Conservation (phyloP, 2,888 invertebrate genomes). For the Hypomecis atomaria region DNA sequence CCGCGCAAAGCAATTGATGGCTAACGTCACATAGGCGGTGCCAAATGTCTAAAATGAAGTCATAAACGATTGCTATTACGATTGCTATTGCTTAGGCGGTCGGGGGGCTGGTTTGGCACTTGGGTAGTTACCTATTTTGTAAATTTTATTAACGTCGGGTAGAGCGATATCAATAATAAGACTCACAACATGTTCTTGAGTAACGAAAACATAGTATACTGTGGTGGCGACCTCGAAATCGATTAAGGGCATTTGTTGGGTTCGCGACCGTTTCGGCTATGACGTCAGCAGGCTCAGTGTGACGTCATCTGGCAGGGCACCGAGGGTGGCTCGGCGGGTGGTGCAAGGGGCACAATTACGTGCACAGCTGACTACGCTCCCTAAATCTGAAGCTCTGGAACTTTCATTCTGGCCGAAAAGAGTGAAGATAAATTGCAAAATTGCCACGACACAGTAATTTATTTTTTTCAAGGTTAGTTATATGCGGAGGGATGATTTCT, state of each 20-base stretch:
- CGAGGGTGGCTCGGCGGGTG: conserved; percentile 50
- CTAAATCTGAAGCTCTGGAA: conserved; percentile 56
- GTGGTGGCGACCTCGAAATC: conserved; percentile 63
- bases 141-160: too few species aligned
- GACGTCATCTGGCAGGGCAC: conserved; percentile 71
- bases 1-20: too few species aligned
- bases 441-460: neutral
- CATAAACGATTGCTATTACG: too few species aligned
- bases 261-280: conserved; percentile 71
- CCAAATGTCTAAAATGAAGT: too few species aligned
- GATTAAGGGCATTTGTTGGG: conserved; percentile 74
- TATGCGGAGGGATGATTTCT: too few species aligned
- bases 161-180: too few species aligned
- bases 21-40: too few species aligned
- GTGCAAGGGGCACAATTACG: conserved; percentile 67
- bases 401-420: conserved; percentile 5
- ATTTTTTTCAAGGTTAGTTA: too few species aligned
- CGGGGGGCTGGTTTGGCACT: too few species aligned
- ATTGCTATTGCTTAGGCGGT: too few species aligned
- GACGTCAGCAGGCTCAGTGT: conserved; percentile 73
- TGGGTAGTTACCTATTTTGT: too few species aligned
- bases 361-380: conserved; percentile 76
- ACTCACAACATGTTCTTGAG: neutral
- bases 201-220: conserved; percentile 5
- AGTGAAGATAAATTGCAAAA: conserved; percentile 1